Evolutionary conservation across 2,888 invertebrate genomes (phyloP), one percentile per base, ranked within the genome.

Genomic region (Coelogynopora nodosa): DNA sequence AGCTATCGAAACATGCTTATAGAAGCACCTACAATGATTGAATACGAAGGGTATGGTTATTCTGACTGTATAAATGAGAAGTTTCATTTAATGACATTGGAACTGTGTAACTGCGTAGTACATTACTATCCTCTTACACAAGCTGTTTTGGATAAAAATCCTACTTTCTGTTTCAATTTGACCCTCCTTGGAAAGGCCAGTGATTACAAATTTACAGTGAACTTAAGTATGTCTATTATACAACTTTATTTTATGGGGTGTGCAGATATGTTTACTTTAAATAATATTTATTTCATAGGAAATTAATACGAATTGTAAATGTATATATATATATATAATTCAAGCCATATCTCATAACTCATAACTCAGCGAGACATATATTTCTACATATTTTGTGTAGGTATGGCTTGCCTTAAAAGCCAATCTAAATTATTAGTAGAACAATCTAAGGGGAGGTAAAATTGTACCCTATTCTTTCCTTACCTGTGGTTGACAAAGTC

Each of bases 81-180:
- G 74, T 74, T 74, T 74, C 74, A 74, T 74, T 23, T 74, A 23
- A 74, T 74, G 74, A 74, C 74, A n/a, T 26, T 74, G 27, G 23
- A 74, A 23, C 5, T n/a, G 18, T 74, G 74, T 23, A 23, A 23
- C 18, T 74, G 74, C 23, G 23, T 74, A 2, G 23, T 26, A 13
- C 74, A 74, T 23, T 74, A 74, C 23, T 74, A 74, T 26, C 74
- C 74, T 5, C 18, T 13, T 2, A 23, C 74, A 74, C 2, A 74
- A 74, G 27, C 23, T n/a, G 23, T 74, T 13, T 13, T 74, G 27
- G 27, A 74, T 23, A 74, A 23, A 26, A 26, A 23, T 5, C 74
- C 74, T n/a, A 23, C 5, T 2, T 74, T 74, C 23, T 74, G 74
- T 74, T 74, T 74, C 74, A 74, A 74, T 23, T 74, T 74, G 27